Conservation (phyloP, 2,888 invertebrate species). For the Lasioglossum marginatum region DNA sequence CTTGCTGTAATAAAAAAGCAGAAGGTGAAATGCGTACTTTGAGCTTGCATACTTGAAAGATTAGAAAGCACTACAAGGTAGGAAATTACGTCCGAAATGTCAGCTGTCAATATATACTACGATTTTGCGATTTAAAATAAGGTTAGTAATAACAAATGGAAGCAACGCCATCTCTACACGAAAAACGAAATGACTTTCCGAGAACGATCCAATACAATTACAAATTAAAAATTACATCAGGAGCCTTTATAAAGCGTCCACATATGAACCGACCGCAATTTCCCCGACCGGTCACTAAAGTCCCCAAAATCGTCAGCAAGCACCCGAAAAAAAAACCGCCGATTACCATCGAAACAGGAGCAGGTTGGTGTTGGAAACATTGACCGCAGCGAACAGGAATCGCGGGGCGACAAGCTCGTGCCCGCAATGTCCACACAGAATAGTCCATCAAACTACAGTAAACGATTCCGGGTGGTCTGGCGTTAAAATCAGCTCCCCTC, state of each 20-base stretch:
- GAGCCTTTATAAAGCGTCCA: neutral
- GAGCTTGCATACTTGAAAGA: too few relatives aligned
- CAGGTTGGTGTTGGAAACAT: neutral
- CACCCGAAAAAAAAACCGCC: neutral
- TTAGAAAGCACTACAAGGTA: too few relatives aligned
- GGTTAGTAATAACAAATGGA: too few relatives aligned
- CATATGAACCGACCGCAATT: neutral
- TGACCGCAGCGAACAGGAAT: slow-evolving; percentile 1
- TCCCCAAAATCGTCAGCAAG: neutral
- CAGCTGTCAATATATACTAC: too few relatives aligned
- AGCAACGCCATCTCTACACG: too few relatives aligned
- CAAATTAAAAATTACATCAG: neutral
- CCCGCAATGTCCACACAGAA: slow-evolving; percentile 24
- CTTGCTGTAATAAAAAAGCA: too few relatives aligned
- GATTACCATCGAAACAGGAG: slow-evolving; percentile 3
- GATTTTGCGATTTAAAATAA: too few relatives aligned
- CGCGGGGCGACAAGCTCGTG: slow-evolving; percentile 9
- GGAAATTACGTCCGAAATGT: too few relatives aligned
- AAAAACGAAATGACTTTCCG: too few relatives aligned
- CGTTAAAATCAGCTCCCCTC: slow-evolving; percentile 10
- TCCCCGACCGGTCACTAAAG: neutral
- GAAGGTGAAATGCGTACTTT: too few relatives aligned
- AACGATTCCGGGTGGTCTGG: slow-evolving; percentile 3
- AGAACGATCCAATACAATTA: too few relatives aligned
- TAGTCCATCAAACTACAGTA: slow-evolving; percentile 6